These are phyloP conservation scores for Prietella phreatophila DNA, from an alignment of 2,113 vertebrate species.

Conservation along the genomic window DNA sequence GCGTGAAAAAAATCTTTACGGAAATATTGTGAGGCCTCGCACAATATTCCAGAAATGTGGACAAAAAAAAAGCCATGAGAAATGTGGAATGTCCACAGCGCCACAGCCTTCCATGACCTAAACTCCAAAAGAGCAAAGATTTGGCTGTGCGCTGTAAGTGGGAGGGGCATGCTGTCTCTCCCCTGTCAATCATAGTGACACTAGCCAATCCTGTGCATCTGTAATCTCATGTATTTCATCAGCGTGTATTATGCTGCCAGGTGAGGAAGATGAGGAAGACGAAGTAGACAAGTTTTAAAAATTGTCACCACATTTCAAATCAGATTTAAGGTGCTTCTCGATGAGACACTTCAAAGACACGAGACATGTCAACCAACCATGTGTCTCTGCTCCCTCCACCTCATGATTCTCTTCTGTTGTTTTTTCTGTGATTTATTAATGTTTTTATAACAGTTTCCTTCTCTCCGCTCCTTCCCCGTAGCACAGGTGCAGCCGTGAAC, in stretches of 20 bases:
- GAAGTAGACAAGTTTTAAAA: too few species aligned
- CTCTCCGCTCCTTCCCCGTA: constrained; percentile 90
- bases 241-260: too few species aligned
- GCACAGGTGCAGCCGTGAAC: constrained; percentile 99
- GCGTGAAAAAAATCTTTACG: background rate
- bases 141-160: background rate
- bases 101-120: too few species aligned
- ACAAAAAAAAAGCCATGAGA: too few species aligned
- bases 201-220: background rate
- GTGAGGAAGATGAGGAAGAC: too few species aligned
- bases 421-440: constrained; percentile 43
- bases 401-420: background rate
- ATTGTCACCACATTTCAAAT: background rate
- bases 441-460: constrained; percentile 82
- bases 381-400: too few species aligned
- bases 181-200: background rate
- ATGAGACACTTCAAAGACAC: background rate
- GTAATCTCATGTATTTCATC: background rate
- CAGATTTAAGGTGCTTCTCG: background rate
- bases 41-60: background rate
- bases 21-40: background rate
- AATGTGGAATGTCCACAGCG: background rate
- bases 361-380: background rate
- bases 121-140: background rate
- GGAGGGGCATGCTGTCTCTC: background rate